Conservation (phyloP, 1,140 invertebrate genomes). For the Ditylenchus dipsaci region DNA sequence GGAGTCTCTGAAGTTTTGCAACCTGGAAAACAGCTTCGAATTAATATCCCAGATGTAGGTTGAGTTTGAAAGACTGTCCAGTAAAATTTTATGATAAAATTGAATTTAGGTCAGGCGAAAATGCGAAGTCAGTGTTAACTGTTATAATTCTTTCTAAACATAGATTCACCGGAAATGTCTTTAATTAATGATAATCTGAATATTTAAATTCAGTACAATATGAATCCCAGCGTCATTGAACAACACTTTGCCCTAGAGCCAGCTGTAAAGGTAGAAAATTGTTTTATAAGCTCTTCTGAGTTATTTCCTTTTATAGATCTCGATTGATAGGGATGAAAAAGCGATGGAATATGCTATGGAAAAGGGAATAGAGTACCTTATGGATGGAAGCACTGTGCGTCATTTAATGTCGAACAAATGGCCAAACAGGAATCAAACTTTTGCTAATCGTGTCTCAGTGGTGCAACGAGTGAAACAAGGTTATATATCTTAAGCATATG, state of each 20-base stretch:
- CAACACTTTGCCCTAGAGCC: background rate
- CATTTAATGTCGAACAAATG: slow-evolving; percentile 2
- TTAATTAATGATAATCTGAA: background rate
- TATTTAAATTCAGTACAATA: background rate
- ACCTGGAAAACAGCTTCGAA: background rate
- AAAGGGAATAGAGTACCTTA: background rate
- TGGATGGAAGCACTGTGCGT: slow-evolving; percentile 3
- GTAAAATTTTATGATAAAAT: background rate
- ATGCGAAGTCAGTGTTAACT: background rate
- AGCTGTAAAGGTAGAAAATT: background rate
- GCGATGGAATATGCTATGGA: background rate
- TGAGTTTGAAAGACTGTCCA: background rate
- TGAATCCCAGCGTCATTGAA: background rate
- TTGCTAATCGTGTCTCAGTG: background rate
- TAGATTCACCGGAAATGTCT: background rate
- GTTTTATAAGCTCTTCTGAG: background rate
- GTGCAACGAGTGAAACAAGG: background rate
- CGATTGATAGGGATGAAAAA: background rate
- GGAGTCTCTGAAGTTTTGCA: background rate
- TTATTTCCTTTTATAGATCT: background rate
- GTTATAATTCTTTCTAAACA: background rate
- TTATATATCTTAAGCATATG: too few relatives aligned
- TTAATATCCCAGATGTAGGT: slow-evolving; percentile 6
- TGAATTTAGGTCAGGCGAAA: background rate
- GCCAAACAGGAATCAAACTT: slow-evolving; percentile 6